These are phyloP conservation scores for Phalera bucephala DNA, from an alignment of 2,888 invertebrate genomes.

Conservation along the genomic window DNA sequence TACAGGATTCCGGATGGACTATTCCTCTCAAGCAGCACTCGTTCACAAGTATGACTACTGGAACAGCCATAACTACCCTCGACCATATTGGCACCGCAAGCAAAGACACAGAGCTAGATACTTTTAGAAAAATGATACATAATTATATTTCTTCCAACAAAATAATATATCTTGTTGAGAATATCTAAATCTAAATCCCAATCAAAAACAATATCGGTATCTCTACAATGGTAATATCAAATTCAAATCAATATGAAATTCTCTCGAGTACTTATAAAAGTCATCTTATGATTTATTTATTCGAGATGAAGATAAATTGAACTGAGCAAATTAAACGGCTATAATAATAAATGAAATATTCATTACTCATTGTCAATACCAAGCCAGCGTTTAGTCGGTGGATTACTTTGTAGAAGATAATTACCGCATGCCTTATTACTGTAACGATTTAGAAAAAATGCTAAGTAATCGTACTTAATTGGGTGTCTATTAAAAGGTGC, in stretches of 20 bases:
- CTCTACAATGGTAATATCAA: neutral
- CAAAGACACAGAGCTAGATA: no score
- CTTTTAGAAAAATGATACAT: no score
- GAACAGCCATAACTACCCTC: no score
- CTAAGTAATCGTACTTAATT: neutral
- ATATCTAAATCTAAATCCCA: neutral
- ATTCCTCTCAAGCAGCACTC: no score
- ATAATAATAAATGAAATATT: constrained; percentile 20
- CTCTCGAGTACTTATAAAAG: constrained; percentile 22
- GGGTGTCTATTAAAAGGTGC: no score
- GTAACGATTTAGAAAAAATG: neutral
- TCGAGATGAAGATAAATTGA: constrained; percentile 33
- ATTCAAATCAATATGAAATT: constrained; percentile 5
- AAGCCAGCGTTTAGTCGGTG: constrained; percentile 15
- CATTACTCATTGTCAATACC: constrained; percentile 32
- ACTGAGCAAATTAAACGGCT: constrained; percentile 26
- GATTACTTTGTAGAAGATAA: constrained; percentile 13
- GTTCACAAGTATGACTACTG: no score
- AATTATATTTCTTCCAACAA: constrained; percentile 9
- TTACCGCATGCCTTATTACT: constrained; percentile 3
- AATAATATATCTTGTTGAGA: neutral
- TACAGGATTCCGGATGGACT: no score
- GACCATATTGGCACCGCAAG: no score
- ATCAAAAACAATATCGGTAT: constrained; percentile 1
- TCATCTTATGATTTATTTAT: constrained; percentile 36